Evolutionary conservation across 1,140 invertebrate species (phyloP), one percentile per base, ranked within the genome.

Genomic region (Protaetia brevitarsis): DNA sequence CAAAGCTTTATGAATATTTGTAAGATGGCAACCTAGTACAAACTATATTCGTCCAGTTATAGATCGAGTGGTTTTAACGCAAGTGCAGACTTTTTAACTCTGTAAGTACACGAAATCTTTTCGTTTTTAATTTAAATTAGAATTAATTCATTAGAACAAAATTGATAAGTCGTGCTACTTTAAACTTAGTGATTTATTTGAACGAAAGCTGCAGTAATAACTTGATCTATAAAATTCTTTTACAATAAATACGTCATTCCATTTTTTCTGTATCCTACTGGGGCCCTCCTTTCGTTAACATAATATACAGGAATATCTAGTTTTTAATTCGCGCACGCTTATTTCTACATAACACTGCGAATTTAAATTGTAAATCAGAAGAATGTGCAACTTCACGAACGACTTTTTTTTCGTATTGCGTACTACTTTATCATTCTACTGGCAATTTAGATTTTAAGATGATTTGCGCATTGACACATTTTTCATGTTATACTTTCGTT

Each of bases 241-340:
- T 34, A 34, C 8, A 34, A 34, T 8, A n/a, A 11, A 11, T 34
- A 34, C 31, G 13, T 10, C 6, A 23, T 51, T 51, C 21, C 41
- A 51, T 51, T 51, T 16, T 19, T 1, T 10, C 2, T 19, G 19
- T 51, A 51, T 51, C 41, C 41, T 51, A 51, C 26, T 51, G 41
- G n/a, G 41, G 41, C 41, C 41, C 41, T 23, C 5, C 21, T 51
- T 23, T 51, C 8, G 26, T 51, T 23, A 51, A 10, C 41, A 51
- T 51, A 51, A 51, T 51, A 51, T 51, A 51, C 41, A 51, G 41
- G 41, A 8, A 51, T 51, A 51, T 51, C 41, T 51, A 51, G 41
- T 51, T 51, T 51, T 23, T 13, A 19, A 4, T 45, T 45, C 13
- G 13, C 37, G 21, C 16, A 13, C 37, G 37, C 16, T 51, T 26